Evolutionary conservation across 2,888 invertebrate species (phyloP), one percentile per base, ranked within the genome.

Genomic region (Heliconius charithonia): DNA sequence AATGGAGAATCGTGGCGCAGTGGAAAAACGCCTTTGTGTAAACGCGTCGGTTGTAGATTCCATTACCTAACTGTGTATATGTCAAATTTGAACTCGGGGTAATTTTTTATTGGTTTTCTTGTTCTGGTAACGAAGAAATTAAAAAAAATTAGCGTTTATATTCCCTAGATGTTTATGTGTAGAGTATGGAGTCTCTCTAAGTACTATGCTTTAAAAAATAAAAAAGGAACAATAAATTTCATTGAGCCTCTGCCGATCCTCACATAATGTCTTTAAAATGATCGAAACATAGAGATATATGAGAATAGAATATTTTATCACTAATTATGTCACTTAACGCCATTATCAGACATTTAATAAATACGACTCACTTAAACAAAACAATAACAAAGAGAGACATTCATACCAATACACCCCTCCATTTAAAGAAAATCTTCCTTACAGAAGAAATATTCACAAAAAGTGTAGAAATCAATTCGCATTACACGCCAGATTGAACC

Each of bases 401-500:
- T 59, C n/a, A n/a, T 41, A n/a, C 72, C 16, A 19, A 72, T 59
- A 37, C 72, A 59, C 37, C 37, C 59, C n/a, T 72, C 37, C 16
- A n/a, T 59, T 59, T 32, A 56, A 37, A n/a, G 29, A n/a, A 56
- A 32, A 25, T 59, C 59, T 7, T 7, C 6, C 13, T 6, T 27
- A 37, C 13, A 59, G n/a, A n/a, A 72, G 72, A 65, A 77, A 56
- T 65, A n/a, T 72, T 72, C 77, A 51, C 29, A 72, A 66, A 77
- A 19, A 56, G 72, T 72, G 65, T 63, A 72, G 56, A 75, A 37
- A 75, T 69, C 27, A 37, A 63, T 69, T 51, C 41, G n/a, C 22
- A 72, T 72, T 59, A 56, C 37, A 59, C 66, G 74, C 72, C 62
- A 73, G 79, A 79, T 63, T 73, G 77, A 79, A 79, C 77, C 77